Evolutionary conservation across 2,888 invertebrate species (phyloP).

Genomic region (Mylabris sibirica): DNA sequence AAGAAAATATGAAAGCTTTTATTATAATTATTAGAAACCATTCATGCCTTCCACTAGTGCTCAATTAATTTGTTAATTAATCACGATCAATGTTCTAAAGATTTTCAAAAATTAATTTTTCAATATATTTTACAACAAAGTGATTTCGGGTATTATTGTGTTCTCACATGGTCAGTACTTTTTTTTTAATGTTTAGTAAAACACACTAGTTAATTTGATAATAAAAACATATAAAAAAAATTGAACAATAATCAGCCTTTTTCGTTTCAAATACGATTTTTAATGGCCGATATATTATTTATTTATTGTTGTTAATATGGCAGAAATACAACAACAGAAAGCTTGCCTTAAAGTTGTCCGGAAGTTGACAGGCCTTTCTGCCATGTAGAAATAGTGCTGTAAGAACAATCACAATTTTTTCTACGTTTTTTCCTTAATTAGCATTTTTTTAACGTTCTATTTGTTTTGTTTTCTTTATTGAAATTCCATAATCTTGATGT

Average conservation of each 20-base stretch:
- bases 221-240: neutral
- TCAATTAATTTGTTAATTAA: neutral
- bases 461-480: slow-evolving; percentile 3
- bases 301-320: slow-evolving; percentile 29
- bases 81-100: neutral
- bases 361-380: slow-evolving; percentile 72
- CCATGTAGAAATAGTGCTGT: slow-evolving; percentile 78
- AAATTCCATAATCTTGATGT: slow-evolving; percentile 12
- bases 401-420: slow-evolving; percentile 68
- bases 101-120: neutral
- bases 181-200: slow-evolving; percentile 20
- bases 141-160: slow-evolving; percentile 12
- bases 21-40: slow-evolving; percentile 12
- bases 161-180: slow-evolving; percentile 14
- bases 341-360: slow-evolving; percentile 82
- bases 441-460: slow-evolving; percentile 24
- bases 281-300: slow-evolving; percentile 16
- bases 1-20: slow-evolving; percentile 15
- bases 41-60: neutral
- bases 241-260: slow-evolving; percentile 22
- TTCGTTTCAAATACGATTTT: slow-evolving; percentile 22
- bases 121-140: slow-evolving; percentile 1
- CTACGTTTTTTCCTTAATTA: slow-evolving; percentile 24
- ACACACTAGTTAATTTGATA: neutral
- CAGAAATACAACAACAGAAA: slow-evolving; percentile 48